phyloP scores from a whole-genome alignment of 1,140 invertebrate species.

The Melitaea cinxia region DNA sequence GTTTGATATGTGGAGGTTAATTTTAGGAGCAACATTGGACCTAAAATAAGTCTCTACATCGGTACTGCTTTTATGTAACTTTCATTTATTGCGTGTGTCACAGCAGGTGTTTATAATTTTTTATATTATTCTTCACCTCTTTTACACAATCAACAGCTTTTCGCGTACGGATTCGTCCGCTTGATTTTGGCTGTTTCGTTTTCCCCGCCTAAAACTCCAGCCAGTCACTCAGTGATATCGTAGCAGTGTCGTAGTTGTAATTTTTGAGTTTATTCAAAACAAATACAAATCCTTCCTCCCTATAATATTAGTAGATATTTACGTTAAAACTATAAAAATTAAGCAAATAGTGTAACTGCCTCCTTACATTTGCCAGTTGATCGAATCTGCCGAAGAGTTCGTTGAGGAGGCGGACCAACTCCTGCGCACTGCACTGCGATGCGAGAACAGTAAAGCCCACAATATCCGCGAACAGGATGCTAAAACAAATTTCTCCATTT shows the following conservation, averaged over 20 bases:
- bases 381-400: slow-evolving; percentile 97
- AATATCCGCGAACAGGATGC: slow-evolving; percentile 97
- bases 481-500: slow-evolving; percentile 67
- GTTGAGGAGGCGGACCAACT: slow-evolving; percentile 92
- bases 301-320: too few relatives aligned
- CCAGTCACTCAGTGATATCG: too few relatives aligned
- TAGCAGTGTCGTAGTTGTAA: too few relatives aligned
- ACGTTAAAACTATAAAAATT: too few relatives aligned
- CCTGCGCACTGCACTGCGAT: slow-evolving; percentile 90
- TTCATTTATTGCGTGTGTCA: slow-evolving; percentile 12
- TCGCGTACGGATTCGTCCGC: too few relatives aligned
- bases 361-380: slow-evolving; percentile 91
- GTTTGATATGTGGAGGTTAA: too few relatives aligned
- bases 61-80: slow-evolving; percentile 24
- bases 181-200: too few relatives aligned
- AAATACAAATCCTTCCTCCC: too few relatives aligned
- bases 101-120: slow-evolving; percentile 20
- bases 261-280: too few relatives aligned
- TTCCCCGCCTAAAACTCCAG: too few relatives aligned
- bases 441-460: slow-evolving; percentile 97
- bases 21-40: slow-evolving; percentile 18
- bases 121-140: slow-evolving; percentile 6
- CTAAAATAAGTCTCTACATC: slow-evolving; percentile 16
- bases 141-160: slow-evolving; percentile 11
- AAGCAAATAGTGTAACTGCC: background rate